Conservation (phyloP, 2,888 invertebrate genomes). For the Lithophane ornitopus region DNA sequence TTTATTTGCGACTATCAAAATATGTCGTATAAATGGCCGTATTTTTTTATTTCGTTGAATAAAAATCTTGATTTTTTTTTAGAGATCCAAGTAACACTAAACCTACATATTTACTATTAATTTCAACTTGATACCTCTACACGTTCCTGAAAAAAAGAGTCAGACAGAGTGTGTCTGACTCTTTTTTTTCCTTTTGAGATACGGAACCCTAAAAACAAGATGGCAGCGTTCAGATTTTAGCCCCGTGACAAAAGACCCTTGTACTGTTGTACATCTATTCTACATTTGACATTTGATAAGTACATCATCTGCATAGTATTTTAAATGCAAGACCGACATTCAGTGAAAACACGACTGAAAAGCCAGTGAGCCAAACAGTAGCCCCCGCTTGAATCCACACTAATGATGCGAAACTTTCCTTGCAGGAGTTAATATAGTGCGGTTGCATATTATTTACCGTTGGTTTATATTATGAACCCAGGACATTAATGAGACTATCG, state of each 20-base stretch:
- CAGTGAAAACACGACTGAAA: conserved; percentile 64
- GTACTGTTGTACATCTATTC: conserved; percentile 4
- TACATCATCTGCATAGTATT: conserved; percentile 48
- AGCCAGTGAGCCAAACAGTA: conserved; percentile 65
- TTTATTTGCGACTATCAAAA: too few relatives aligned
- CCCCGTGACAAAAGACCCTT: neutral
- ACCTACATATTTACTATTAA: too few relatives aligned
- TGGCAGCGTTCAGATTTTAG: neutral
- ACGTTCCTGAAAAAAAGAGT: too few relatives aligned
- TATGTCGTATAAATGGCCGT: too few relatives aligned
- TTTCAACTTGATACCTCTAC: too few relatives aligned
- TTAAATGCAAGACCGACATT: conserved; percentile 62
- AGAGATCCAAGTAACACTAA: too few relatives aligned
- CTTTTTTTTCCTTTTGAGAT: too few relatives aligned
- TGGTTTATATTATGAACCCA: conserved; percentile 44
- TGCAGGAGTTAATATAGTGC: conserved; percentile 59
- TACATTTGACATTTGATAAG: conserved; percentile 37
- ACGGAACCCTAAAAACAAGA: neutral
- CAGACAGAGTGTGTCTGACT: too few relatives aligned
- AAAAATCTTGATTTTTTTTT: too few relatives aligned
- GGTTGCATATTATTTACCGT: conserved; percentile 50
- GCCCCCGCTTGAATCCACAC: conserved; percentile 68
- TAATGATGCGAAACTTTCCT: conserved; percentile 73
- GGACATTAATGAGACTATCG: conserved; percentile 20
- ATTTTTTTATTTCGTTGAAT: too few relatives aligned